phyloP scores from a whole-genome alignment of 2,113 vertebrate genomes.

The Edolisoma coerulescens region DNA sequence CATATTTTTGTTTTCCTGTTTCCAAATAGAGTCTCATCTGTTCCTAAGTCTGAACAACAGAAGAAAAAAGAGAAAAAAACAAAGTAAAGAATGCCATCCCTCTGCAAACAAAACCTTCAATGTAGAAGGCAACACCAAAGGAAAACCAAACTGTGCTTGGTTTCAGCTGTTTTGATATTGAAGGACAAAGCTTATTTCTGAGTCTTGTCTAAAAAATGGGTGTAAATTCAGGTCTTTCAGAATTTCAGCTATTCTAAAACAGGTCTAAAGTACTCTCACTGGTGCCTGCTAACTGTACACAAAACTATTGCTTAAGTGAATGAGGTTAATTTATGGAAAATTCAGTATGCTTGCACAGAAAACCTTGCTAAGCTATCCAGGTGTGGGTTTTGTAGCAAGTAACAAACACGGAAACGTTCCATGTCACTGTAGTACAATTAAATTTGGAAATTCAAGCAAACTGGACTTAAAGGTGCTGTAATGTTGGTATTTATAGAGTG shows the following conservation, averaged over 20 bases:
- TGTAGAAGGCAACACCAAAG: not conserved
- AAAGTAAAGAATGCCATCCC: not conserved
- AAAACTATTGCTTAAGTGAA: not conserved
- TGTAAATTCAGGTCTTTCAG: not conserved
- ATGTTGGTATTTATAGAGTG: not conserved
- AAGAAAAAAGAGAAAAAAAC: not conserved
- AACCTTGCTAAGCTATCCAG: not conserved
- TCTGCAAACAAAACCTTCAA: not conserved
- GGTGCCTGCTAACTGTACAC: not conserved
- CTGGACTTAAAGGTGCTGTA: not conserved
- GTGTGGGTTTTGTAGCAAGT: not conserved
- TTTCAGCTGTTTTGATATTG: not conserved
- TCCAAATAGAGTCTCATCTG: slow-evolving; percentile 13
- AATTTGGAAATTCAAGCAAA: not conserved
- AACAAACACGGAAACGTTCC: not conserved
- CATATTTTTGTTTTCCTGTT: slow-evolving; percentile 35
- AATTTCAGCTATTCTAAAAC: not conserved
- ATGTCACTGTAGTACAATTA: not conserved
- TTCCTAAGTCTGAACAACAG: not conserved
- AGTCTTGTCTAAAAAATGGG: not conserved
- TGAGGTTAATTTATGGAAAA: not conserved
- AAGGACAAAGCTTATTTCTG: not conserved
- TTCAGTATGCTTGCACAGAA: not conserved
- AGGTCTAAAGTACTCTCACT: not conserved
- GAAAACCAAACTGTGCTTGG: not conserved